These are phyloP conservation scores for Periparus ater DNA, from an alignment of 2,797 vertebrate species.

Conservation along the genomic window DNA sequence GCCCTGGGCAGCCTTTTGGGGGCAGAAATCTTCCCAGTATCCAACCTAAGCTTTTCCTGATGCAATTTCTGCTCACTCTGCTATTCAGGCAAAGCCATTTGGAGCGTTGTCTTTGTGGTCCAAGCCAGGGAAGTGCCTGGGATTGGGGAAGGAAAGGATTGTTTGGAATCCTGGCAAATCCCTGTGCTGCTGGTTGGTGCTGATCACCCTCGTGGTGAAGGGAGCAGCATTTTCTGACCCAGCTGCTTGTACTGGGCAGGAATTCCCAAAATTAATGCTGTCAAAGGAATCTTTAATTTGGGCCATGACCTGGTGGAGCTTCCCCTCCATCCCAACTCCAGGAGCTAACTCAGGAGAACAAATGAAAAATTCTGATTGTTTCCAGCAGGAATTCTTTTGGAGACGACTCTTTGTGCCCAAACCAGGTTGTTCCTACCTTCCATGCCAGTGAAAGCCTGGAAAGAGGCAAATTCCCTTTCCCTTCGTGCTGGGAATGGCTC, in stretches of 20 bases:
- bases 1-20: background rate
- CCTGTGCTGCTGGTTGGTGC: background rate
- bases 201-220: background rate
- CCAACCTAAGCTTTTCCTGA: background rate
- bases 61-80: background rate
- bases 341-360: background rate
- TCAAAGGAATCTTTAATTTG: background rate
- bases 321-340: background rate
- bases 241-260: background rate
- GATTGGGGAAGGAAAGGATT: background rate
- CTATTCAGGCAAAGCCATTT: background rate
- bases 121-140: background rate
- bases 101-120: background rate
- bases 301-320: background rate
- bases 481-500: background rate
- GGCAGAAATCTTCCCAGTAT: background rate
- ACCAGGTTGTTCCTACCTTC: background rate
- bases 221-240: background rate
- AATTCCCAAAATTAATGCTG: background rate
- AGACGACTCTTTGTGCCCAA: background rate
- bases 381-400: background rate
- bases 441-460: background rate
- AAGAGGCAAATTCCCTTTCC: background rate
- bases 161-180: background rate
- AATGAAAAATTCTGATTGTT: fast-evolving